These are phyloP conservation scores for Leucozona laternaria DNA, from an alignment of 2,888 invertebrate species.

Conservation along the genomic window DNA sequence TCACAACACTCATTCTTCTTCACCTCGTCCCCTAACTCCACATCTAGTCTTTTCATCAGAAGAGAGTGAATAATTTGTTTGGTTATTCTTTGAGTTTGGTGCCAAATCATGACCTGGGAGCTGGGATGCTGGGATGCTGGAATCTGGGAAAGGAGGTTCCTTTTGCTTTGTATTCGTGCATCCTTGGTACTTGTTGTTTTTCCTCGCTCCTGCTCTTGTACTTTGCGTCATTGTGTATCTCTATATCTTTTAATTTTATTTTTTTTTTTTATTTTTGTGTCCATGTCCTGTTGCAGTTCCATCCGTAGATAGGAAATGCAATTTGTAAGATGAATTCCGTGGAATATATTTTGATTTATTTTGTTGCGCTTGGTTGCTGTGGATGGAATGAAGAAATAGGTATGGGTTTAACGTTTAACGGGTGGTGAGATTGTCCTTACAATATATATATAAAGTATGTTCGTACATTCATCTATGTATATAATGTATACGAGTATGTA, in stretches of 20 bases:
- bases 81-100: conserved; percentile 58
- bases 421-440: conserved; percentile 30
- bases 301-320: conserved; percentile 75
- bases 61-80: conserved; percentile 64
- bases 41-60: conserved; percentile 24
- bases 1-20: conserved; percentile 37
- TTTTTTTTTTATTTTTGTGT: conserved; percentile 21
- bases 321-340: conserved; percentile 76
- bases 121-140: neutral
- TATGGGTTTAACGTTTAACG: conserved; percentile 15
- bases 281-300: conserved; percentile 65
- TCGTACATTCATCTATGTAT: no score
- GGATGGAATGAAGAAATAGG: conserved; percentile 23
- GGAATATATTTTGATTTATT: conserved; percentile 74
- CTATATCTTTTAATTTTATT: conserved; percentile 24
- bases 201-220: conserved; percentile 5
- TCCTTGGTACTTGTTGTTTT: conserved; percentile 10
- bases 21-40: conserved; percentile 14
- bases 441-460: neutral
- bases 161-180: conserved; percentile 13
- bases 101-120: conserved; percentile 44
- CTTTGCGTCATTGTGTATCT: conserved; percentile 34
- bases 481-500: neutral
- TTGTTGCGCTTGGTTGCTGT: conserved; percentile 51
- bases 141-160: conserved; percentile 10